These are phyloP conservation scores for Thrips palmi DNA, from an alignment of 1,140 invertebrate species.

Conservation along the genomic window DNA sequence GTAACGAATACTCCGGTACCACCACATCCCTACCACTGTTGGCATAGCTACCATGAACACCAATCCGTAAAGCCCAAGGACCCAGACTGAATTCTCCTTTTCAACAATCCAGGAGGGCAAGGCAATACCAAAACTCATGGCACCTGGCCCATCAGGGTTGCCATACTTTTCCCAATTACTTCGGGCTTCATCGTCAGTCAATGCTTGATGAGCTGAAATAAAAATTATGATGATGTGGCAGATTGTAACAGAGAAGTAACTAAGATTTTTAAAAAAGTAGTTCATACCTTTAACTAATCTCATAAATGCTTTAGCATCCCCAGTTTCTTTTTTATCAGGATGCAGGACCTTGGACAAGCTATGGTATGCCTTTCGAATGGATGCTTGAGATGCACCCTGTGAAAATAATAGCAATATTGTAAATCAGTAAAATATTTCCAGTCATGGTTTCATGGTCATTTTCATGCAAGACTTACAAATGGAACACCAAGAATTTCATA, in stretches of 20 bases:
- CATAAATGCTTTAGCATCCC: slow-evolving; percentile 95
- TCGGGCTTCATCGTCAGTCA: slow-evolving; percentile 90
- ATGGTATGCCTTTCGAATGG: slow-evolving; percentile 92
- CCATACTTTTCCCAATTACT: slow-evolving; percentile 99
- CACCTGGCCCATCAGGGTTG: slow-evolving; percentile 97
- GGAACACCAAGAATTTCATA: slow-evolving; percentile 89
- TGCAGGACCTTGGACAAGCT: slow-evolving; percentile 85
- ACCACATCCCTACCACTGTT: slow-evolving; percentile 90
- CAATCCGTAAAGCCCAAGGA: slow-evolving; percentile 84
- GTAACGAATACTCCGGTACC: slow-evolving; percentile 94
- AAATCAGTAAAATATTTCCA: slow-evolving; percentile 4
- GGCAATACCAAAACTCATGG: slow-evolving; percentile 97
- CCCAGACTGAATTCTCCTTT: slow-evolving; percentile 97
- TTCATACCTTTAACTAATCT: slow-evolving; percentile 81
- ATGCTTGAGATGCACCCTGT: slow-evolving; percentile 59
- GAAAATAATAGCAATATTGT: slow-evolving; percentile 16
- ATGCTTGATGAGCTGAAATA: slow-evolving; percentile 45
- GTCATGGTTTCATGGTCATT: not conserved
- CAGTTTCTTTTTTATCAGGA: slow-evolving; percentile 95
- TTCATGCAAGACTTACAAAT: slow-evolving; percentile 32
- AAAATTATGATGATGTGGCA: slow-evolving; percentile 13
- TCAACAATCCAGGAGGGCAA: slow-evolving; percentile 99
- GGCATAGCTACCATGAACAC: slow-evolving; percentile 97
- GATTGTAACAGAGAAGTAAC: slow-evolving; percentile 7
- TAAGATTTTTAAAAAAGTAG: slow-evolving; percentile 7